Conservation (phyloP, 2,797 vertebrate species). For the Prionace glauca region DNA sequence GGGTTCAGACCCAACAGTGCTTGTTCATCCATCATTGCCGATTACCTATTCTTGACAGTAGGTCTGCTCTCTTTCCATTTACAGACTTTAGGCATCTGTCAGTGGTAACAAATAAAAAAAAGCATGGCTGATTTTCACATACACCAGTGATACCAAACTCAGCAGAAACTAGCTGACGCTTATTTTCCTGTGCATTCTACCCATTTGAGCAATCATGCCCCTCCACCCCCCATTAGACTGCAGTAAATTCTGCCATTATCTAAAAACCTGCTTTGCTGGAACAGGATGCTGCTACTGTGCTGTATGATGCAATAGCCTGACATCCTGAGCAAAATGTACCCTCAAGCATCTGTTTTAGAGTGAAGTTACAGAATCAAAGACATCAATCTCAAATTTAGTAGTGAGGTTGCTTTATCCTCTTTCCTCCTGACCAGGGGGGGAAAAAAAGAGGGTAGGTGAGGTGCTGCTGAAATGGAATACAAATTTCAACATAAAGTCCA, state of each 20-base stretch:
- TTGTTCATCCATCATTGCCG: conserved; percentile 89
- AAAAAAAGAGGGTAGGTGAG: too few relatives aligned
- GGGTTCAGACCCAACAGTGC: conserved; percentile 95
- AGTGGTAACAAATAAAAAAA: conserved; percentile 43
- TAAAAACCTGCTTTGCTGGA: not conserved
- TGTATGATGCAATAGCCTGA: not conserved
- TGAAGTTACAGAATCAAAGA: not conserved
- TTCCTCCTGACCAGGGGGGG: not conserved
- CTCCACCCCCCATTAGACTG: not conserved
- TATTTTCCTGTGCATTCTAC: not conserved
- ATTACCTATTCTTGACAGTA: conserved; percentile 61
- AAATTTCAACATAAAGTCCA: not conserved
- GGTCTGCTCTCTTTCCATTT: conserved; percentile 59
- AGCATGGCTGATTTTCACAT: conserved; percentile 41
- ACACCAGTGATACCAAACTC: conserved; percentile 46
- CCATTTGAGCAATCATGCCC: not conserved
- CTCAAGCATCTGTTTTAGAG: not conserved
- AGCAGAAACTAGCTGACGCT: conserved; percentile 38
- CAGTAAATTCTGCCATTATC: not conserved
- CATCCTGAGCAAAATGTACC: not conserved
- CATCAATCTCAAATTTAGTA: not conserved
- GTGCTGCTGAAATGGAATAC: too few relatives aligned
- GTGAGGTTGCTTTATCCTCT: too few relatives aligned
- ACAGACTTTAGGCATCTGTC: conserved; percentile 71
- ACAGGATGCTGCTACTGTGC: not conserved